phyloP scores from a whole-genome alignment of 2,797 vertebrate genomes.

The Lutjanus campechanus region DNA sequence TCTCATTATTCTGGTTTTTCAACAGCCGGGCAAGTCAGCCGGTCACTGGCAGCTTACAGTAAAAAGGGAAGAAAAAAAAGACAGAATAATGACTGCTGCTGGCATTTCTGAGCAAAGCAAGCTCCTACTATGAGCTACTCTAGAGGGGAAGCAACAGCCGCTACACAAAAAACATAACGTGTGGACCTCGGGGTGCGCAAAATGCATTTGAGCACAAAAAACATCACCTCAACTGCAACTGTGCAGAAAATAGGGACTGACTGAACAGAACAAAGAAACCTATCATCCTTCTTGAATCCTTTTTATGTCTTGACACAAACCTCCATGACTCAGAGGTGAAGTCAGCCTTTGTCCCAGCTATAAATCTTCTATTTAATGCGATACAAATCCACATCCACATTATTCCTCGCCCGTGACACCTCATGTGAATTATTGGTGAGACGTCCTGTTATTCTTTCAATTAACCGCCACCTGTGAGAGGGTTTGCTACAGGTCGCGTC shows the following conservation, averaged over 20 bases:
- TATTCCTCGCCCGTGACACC: not conserved
- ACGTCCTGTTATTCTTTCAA: not conserved
- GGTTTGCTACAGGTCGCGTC: not conserved
- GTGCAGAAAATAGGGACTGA: constrained; percentile 23
- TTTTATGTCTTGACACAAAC: constrained; percentile 18
- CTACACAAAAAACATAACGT: constrained; percentile 24
- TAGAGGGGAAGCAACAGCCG: constrained; percentile 13
- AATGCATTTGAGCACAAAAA: constrained; percentile 38
- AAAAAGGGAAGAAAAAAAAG: constrained; percentile 3
- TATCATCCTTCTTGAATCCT: constrained; percentile 5
- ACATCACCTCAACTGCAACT: constrained; percentile 35
- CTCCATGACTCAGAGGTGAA: constrained; percentile 25
- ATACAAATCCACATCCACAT: not conserved
- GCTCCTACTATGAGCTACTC: constrained; percentile 22
- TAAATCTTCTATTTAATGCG: not conserved
- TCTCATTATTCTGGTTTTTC: constrained; percentile 69
- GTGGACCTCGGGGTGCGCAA: constrained; percentile 28
- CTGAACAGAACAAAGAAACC: constrained; percentile 16
- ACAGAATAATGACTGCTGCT: constrained; percentile 57
- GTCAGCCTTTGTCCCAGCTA: not conserved
- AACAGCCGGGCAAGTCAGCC: constrained; percentile 50
- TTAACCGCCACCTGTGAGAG: not conserved
- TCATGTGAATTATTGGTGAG: not conserved
- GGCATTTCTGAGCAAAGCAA: constrained; percentile 46
- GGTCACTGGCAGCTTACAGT: constrained; percentile 52